A percentile compares a stretch with the other conserved stretches of the same genome.
These are phyloP conservation scores for Chrysopilus asiliformis DNA, from an alignment of 2,888 invertebrate species.

Conservation along the genomic window DNA sequence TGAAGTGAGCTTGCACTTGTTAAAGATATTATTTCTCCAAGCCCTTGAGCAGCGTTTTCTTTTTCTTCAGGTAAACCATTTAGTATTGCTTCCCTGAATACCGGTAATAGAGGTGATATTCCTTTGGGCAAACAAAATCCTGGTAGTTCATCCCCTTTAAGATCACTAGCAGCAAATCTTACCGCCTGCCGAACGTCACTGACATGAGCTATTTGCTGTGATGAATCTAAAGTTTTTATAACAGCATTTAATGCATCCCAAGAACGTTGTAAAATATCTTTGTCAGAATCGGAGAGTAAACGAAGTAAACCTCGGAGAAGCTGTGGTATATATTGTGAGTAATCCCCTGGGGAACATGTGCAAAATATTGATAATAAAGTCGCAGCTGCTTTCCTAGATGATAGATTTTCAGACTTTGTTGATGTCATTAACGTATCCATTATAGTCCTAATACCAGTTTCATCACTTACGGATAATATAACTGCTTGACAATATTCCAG, in stretches of 20 bases:
- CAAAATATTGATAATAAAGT: slow-evolving; percentile 83
- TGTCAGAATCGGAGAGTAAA: slow-evolving; percentile 69
- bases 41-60: slow-evolving; percentile 85
- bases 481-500: slow-evolving; percentile 87
- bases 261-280: slow-evolving; percentile 66
- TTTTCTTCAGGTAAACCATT: slow-evolving; percentile 93
- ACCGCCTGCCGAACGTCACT: slow-evolving; percentile 85
- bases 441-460: slow-evolving; percentile 73
- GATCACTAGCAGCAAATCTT: slow-evolving; percentile 75
- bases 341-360: slow-evolving; percentile 76
- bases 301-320: slow-evolving; percentile 75
- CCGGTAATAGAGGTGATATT: slow-evolving; percentile 82
- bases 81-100: slow-evolving; percentile 92
- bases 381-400: slow-evolving; percentile 66
- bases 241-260: slow-evolving; percentile 89
- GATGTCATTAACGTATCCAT: slow-evolving; percentile 75
- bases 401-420: slow-evolving; percentile 48
- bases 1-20: slow-evolving; percentile 81
- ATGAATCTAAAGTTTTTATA: slow-evolving; percentile 72
- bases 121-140: slow-evolving; percentile 93
- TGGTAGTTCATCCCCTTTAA: slow-evolving; percentile 65
- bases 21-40: slow-evolving; percentile 48
- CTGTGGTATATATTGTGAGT: slow-evolving; percentile 75
- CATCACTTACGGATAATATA: slow-evolving; percentile 78
- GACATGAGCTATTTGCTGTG: slow-evolving; percentile 75